These are phyloP conservation scores for Poecilia velifera DNA, from an alignment of 2,797 vertebrate genomes.

Conservation along the genomic window DNA sequence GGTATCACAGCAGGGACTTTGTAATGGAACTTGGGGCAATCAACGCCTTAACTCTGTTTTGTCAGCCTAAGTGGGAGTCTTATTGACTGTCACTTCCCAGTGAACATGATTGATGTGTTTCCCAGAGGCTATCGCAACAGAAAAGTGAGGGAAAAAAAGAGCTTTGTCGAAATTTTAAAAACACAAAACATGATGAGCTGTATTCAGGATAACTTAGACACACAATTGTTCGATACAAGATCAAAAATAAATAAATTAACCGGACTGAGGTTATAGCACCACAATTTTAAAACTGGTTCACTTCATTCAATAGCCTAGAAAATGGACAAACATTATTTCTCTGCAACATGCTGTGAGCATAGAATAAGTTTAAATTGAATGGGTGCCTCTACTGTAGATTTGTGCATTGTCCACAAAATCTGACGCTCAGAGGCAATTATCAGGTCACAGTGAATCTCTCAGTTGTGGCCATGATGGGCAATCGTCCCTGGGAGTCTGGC, in stretches of 20 bases:
- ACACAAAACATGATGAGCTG: conserved; percentile 3
- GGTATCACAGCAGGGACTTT: conserved; percentile 37
- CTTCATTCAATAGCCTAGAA: conserved; percentile 31
- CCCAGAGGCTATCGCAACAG: conserved; percentile 17
- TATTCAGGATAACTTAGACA: conserved; percentile 22
- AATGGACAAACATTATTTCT: conserved; percentile 22
- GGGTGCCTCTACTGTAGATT: conserved; percentile 9
- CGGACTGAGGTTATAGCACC: not conserved
- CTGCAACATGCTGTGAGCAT: conserved; percentile 36
- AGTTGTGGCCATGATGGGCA: conserved; percentile 40
- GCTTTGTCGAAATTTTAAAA: conserved; percentile 20
- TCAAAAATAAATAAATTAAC: not conserved
- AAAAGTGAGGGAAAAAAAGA: not conserved
- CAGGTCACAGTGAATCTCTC: conserved; percentile 31
- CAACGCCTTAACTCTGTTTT: conserved; percentile 46
- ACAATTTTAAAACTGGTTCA: conserved; percentile 30
- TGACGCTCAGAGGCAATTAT: conserved; percentile 55
- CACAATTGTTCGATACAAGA: conserved; percentile 12
- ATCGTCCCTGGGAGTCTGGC: conserved; percentile 53
- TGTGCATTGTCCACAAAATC: conserved; percentile 46
- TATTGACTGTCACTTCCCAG: conserved; percentile 47
- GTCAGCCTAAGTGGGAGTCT: conserved; percentile 29
- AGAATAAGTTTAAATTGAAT: conserved; percentile 52
- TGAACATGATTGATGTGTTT: conserved; percentile 57
- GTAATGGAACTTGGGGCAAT: conserved; percentile 58